Base-by-base conservation (phyloP, 1,140 invertebrate genomes). In the Cyclargus thomasi region DNA sequence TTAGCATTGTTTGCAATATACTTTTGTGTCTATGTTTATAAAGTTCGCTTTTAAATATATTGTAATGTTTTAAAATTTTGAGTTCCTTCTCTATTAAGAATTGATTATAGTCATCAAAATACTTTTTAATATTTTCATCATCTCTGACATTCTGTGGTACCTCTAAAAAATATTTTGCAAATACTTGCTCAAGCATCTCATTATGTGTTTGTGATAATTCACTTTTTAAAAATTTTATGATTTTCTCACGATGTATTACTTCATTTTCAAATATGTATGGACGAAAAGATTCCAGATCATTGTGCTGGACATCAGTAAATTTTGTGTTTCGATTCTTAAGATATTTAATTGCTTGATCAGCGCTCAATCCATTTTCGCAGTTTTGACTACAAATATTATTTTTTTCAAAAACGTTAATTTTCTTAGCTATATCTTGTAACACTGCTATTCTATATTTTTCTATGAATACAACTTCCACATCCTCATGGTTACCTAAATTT, bases 211-310 rank as follows among this genome's bases (percentile, higher is more conserved):
- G 21, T 16, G 53, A n/a, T 5, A 67, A 67, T 4, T 62, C 14
- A 39, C 63, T 35, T 47, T 62, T 62, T 20, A 35, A 62, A 53
- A 62, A 47, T 18, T 53, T 63, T 20, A 36, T 35, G 7, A 67
- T 36, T 2, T 67, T 62, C 17, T 62, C 36, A 17, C 39, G 57
- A 23, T 53, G 36, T 18, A 18, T 17, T 62, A 29, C 22, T 39
- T 53, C n/a, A 17, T 67, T 39, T 22, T 67, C 39, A 67, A 47
- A 67, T 22, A 67, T 17, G 21, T 67, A 67, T 67, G 62, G 66
- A 18, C 57, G 62, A 2, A 67, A n/a, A 16, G 66, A 21, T 22
- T 35, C 57, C 11, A 67, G 47, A 8, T 21, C n/a, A 62, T 67
- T 22, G 59, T 67, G 35, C 10, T 11, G 10, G 21, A 53, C 1